phyloP scores from a whole-genome alignment of 2,888 invertebrate species.

The Arenicola marina region DNA sequence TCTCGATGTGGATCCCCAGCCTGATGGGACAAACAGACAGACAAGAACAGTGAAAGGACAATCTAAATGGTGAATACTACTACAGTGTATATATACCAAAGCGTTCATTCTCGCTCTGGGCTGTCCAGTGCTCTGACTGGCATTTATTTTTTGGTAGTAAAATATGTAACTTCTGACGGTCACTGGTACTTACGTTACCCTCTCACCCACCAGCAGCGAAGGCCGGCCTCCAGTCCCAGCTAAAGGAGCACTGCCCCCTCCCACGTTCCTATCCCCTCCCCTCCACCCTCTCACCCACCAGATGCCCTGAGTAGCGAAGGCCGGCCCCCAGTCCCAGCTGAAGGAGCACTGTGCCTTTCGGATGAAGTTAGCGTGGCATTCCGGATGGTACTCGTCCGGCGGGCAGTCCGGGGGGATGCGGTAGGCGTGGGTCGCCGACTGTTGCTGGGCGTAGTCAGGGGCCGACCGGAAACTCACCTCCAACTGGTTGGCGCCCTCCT shows the following conservation, averaged over 20 bases:
- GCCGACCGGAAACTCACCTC: constrained; percentile 71
- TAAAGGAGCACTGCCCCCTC: constrained; percentile 90
- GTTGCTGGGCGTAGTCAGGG: constrained; percentile 66
- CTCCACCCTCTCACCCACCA: constrained; percentile 77
- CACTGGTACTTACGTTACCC: too few species aligned
- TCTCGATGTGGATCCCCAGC: too few species aligned
- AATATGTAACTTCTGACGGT: too few species aligned
- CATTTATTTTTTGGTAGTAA: too few species aligned
- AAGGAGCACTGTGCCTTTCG: constrained; percentile 77
- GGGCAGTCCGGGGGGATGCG: constrained; percentile 76
- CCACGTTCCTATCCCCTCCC: too few species aligned
- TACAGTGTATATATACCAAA: too few species aligned
- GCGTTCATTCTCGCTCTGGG: too few species aligned
- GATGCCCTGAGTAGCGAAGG: constrained; percentile 89
- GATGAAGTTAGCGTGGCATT: constrained; percentile 86
- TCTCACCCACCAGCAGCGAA: too few species aligned
- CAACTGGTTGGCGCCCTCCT: constrained; percentile 65
- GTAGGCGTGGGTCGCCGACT: constrained; percentile 38
- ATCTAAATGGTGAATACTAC: too few species aligned
- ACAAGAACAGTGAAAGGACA: too few species aligned
- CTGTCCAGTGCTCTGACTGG: too few species aligned
- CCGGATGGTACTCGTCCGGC: constrained; percentile 76
- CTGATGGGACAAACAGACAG: too few species aligned
- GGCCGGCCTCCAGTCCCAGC: constrained; percentile 97
- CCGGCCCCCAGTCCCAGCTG: constrained; percentile 96